These are phyloP conservation scores for Pteruthius melanotis DNA, from an alignment of 2,113 vertebrate species.

Conservation along the genomic window DNA sequence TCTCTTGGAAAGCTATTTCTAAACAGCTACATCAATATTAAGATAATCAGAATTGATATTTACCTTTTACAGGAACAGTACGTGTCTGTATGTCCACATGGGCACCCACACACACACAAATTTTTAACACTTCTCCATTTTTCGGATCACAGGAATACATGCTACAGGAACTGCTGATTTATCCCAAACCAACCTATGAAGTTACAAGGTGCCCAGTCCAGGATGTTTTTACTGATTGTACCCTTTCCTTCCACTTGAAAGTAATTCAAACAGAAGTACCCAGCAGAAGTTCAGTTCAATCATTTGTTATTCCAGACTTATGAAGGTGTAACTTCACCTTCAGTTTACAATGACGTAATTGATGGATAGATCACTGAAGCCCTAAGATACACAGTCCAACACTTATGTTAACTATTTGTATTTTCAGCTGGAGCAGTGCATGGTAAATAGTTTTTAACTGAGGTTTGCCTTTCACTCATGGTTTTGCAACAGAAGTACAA, in stretches of 20 bases:
- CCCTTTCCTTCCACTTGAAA: neutral
- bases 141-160: neutral
- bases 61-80: neutral
- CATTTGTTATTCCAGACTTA: neutral
- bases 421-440: neutral
- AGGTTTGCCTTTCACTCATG: neutral
- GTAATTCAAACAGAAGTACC: neutral
- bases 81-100: neutral
- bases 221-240: neutral
- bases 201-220: neutral
- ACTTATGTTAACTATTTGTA: neutral
- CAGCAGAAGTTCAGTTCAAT: neutral
- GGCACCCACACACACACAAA: neutral
- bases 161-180: neutral
- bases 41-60: slow-evolving; percentile 28
- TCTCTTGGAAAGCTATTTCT: slow-evolving; percentile 30
- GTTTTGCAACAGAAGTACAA: neutral
- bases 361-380: neutral
- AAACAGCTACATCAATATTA: slow-evolving; percentile 19
- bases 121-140: neutral
- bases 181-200: neutral
- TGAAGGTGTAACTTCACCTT: neutral
- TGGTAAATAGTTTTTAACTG: neutral
- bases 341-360: neutral
- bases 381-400: neutral